phyloP scores from a whole-genome alignment of 2,888 invertebrate genomes.

The Neria commutata region DNA sequence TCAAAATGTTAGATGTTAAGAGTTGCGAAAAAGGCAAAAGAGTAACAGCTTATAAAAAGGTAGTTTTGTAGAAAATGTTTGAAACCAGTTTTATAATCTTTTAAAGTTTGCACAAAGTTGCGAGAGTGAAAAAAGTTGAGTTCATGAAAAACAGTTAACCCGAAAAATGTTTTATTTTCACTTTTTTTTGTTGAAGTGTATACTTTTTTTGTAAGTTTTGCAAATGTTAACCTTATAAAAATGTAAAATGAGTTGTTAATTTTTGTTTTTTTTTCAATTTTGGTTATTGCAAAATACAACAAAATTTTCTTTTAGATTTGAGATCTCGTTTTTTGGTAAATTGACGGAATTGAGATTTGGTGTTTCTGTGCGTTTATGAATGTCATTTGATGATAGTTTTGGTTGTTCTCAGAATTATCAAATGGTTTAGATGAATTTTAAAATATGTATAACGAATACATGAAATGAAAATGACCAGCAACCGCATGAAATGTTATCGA shows the following conservation, averaged over 20 bases:
- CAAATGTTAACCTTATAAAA: conserved; percentile 26
- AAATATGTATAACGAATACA: conserved; percentile 16
- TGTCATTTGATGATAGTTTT: conserved; percentile 11
- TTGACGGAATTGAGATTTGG: conserved; percentile 23
- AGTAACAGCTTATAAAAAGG: conserved; percentile 10
- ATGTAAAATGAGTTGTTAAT: too few species aligned
- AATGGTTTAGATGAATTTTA: conserved; percentile 41
- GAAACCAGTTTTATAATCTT: background rate
- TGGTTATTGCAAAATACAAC: conserved; percentile 60
- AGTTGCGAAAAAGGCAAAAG: background rate
- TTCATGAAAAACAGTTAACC: conserved; percentile 44
- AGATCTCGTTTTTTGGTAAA: conserved; percentile 3
- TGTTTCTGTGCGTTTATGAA: conserved; percentile 20
- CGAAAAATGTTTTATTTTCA: conserved; percentile 62
- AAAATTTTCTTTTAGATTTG: conserved; percentile 34
- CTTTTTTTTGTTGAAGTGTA: conserved; percentile 29
- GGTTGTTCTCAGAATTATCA: conserved; percentile 7
- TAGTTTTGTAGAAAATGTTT: background rate
- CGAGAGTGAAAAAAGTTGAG: conserved; percentile 21
- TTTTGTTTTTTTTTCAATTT: conserved; percentile 49
- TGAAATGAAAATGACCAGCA: conserved; percentile 40
- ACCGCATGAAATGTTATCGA: conserved; percentile 44
- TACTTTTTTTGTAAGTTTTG: background rate
- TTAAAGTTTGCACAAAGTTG: conserved; percentile 26
- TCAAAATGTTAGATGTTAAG: conserved; percentile 12